These are phyloP conservation scores for Germaria angustata DNA, from an alignment of 2,888 invertebrate genomes.

Conservation along the genomic window DNA sequence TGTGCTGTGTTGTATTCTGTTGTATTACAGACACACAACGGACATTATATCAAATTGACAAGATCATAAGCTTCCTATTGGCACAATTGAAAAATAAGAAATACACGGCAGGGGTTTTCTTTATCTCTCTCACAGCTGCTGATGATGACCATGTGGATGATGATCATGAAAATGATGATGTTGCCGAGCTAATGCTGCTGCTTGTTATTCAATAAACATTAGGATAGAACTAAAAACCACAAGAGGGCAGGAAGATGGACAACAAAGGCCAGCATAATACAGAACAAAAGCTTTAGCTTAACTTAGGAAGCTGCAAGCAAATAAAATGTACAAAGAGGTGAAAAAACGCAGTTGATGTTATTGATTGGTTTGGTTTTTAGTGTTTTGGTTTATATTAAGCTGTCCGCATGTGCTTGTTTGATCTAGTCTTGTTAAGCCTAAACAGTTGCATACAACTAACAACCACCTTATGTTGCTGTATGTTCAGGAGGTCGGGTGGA, in stretches of 20 bases:
- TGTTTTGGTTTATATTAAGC: constrained; percentile 68
- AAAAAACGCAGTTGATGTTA: not conserved
- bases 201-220: constrained; percentile 61
- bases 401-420: constrained; percentile 68
- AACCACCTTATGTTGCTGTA: not conserved
- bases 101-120: constrained; percentile 60
- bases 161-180: not conserved
- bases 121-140: constrained; percentile 2
- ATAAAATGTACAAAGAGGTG: constrained; percentile 1
- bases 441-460: constrained; percentile 60
- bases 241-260: not conserved
- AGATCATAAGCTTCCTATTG: constrained; percentile 63
- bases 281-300: constrained; percentile 40
- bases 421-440: constrained; percentile 69
- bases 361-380: not conserved
- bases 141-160: not conserved
- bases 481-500: not conserved
- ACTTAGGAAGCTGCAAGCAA: constrained; percentile 35
- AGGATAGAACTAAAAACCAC: constrained; percentile 30
- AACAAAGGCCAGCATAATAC: constrained; percentile 29
- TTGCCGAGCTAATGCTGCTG: not conserved
- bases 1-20: no score
- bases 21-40: constrained; percentile 38
- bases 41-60: constrained; percentile 66
- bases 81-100: constrained; percentile 51